Percentiles rank a stretch among this genome's conserved stretches.
These are phyloP conservation scores for Enteromius mattozi DNA, from an alignment of 2,797 vertebrate genomes.

Conservation along the genomic window DNA sequence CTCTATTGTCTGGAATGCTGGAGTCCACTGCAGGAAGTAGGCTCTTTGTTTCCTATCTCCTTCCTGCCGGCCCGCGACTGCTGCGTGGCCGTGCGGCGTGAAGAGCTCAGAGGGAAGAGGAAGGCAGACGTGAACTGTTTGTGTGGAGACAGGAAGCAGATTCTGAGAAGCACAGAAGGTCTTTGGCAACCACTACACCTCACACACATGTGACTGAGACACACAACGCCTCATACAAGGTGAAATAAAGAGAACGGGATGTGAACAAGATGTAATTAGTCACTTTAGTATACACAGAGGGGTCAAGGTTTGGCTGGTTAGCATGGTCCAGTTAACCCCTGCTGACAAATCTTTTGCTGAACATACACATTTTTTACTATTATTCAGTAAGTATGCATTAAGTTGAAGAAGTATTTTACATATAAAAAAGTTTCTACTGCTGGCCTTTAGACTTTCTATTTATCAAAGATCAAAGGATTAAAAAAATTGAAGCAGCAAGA, in stretches of 20 bases:
- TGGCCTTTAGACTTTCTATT: neutral
- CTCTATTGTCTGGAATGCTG: slow-evolving; percentile 71
- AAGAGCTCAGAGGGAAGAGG: slow-evolving; percentile 23
- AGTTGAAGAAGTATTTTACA: neutral
- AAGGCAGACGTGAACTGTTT: slow-evolving; percentile 22
- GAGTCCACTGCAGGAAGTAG: slow-evolving; percentile 73
- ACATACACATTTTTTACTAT: neutral
- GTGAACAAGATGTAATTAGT: neutral
- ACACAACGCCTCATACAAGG: neutral
- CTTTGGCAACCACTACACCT: slow-evolving; percentile 4
- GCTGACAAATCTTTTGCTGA: neutral
- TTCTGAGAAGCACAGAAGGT: slow-evolving; percentile 56
- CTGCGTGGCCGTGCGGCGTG: neutral
- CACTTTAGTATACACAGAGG: neutral
- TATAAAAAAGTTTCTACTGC: neutral
- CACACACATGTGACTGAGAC: neutral
- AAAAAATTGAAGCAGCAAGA: neutral
- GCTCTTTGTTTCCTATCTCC: slow-evolving; percentile 74
- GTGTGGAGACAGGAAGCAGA: slow-evolving; percentile 54
- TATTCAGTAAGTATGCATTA: neutral
- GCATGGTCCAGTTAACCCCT: neutral
- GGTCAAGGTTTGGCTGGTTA: neutral
- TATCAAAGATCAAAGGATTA: neutral
- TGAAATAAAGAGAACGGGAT: slow-evolving; percentile 8
- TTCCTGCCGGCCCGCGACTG: slow-evolving; percentile 69